phyloP scores from a whole-genome alignment of 2,113 vertebrate species.

The Ia io region DNA sequence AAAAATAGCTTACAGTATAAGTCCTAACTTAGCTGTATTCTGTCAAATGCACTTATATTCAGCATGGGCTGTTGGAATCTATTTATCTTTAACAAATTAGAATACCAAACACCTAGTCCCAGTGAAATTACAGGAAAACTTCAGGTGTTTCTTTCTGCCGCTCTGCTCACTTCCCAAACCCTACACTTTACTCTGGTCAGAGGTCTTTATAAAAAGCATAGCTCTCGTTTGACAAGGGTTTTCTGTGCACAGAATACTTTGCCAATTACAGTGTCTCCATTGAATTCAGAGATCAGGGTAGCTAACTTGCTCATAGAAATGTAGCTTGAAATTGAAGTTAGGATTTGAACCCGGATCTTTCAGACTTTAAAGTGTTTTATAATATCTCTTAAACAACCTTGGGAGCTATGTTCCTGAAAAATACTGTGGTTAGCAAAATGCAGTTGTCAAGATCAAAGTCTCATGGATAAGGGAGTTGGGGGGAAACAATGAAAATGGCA shows the following conservation, averaged over 20 bases:
- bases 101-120: not conserved
- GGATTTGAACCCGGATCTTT: conserved; percentile 12
- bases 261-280: not conserved
- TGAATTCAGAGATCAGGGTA: not conserved
- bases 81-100: conserved; percentile 44
- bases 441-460: conserved; percentile 40
- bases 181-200: not conserved
- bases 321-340: not conserved
- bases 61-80: conserved; percentile 12
- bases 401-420: conserved; percentile 16
- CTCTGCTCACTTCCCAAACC: too few species aligned
- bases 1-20: conserved; percentile 57
- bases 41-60: conserved; percentile 42
- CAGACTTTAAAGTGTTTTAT: not conserved
- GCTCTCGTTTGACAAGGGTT: not conserved
- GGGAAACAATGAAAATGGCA: conserved; percentile 25
- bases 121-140: not conserved
- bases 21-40: conserved; percentile 49
- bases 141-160: not conserved
- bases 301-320: not conserved
- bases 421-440: not conserved
- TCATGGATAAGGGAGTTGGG: not conserved
- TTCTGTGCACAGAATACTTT: not conserved
- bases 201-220: not conserved
- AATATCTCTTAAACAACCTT: not conserved